phyloP scores from a whole-genome alignment of 2,113 vertebrate species.

The Beaufortia kweichowensis region DNA sequence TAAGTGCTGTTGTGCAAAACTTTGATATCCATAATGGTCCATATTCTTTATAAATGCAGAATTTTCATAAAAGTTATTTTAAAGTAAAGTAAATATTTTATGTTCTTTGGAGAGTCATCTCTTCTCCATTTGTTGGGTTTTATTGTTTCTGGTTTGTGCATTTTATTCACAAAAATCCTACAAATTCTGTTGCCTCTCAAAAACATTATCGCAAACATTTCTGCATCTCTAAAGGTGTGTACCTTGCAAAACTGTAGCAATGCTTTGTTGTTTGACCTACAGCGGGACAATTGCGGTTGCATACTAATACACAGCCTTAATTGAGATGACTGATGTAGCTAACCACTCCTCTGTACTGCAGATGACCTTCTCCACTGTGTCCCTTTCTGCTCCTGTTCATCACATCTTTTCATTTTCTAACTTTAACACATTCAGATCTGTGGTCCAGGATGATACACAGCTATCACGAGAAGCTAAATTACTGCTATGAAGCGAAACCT shows the following conservation, averaged over 20 bases:
- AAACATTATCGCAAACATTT: slow-evolving; percentile 16
- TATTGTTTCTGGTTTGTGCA: too few relatives aligned
- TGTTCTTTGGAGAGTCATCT: too few relatives aligned
- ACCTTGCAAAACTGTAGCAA: slow-evolving; percentile 13
- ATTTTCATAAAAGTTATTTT: too few relatives aligned
- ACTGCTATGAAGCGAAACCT: slow-evolving; percentile 51
- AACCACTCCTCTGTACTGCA: slow-evolving; percentile 53
- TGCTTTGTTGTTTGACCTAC: slow-evolving; percentile 57
- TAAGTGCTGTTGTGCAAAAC: too few relatives aligned
- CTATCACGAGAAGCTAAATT: slow-evolving; percentile 50
- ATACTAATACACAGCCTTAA: slow-evolving; percentile 55
- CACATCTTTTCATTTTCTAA: slow-evolving; percentile 38
- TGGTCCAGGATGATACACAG: slow-evolving; percentile 21
- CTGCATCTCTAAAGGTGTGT: slow-evolving; percentile 4
- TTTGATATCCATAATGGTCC: too few relatives aligned
- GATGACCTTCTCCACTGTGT: slow-evolving; percentile 55
- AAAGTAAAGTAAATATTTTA: too few relatives aligned
- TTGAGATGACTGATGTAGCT: slow-evolving; percentile 55
- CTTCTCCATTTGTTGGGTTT: too few relatives aligned
- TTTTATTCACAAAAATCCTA: too few relatives aligned
- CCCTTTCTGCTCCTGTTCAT: slow-evolving; percentile 43
- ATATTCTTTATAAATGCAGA: too few relatives aligned
- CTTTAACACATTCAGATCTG: slow-evolving; percentile 49
- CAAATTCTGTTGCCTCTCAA: not conserved
- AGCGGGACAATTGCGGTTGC: slow-evolving; percentile 51